Conservation (phyloP, 1,140 invertebrate species). For the Aricia agestis region DNA sequence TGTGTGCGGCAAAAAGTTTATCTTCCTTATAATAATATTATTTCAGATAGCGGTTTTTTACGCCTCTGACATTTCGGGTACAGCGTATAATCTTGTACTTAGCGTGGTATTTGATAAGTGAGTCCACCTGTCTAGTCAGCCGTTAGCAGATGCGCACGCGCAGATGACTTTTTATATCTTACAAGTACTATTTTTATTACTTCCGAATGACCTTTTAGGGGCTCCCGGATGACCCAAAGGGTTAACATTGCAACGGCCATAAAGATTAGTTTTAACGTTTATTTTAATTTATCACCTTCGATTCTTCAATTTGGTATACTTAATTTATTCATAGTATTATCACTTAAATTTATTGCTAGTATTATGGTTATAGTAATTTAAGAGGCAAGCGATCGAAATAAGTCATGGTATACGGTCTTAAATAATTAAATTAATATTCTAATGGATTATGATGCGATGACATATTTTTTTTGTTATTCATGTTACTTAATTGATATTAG, state of each 20-base stretch:
- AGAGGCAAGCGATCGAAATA: not conserved
- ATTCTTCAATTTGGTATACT: not conserved
- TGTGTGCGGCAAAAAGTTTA: too few species aligned
- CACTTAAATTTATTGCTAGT: not conserved
- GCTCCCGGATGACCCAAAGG: not conserved
- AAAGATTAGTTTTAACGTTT: not conserved
- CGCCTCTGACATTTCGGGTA: not conserved
- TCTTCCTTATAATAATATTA: not conserved
- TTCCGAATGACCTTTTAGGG: constrained; percentile 11
- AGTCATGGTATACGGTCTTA: not conserved
- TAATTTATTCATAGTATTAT: not conserved
- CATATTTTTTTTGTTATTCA: too few species aligned
- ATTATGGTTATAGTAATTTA: not conserved
- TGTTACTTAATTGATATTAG: too few species aligned
- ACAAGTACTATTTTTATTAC: constrained; percentile 8
- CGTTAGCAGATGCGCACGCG: constrained; percentile 12
- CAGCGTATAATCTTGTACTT: not conserved
- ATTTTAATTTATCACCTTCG: not conserved
- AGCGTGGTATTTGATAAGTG: not conserved
- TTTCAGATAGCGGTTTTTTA: not conserved
- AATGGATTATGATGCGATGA: not conserved
- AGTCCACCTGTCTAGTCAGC: not conserved
- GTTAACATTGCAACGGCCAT: constrained; percentile 7
- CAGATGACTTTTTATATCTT: constrained; percentile 2
- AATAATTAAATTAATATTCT: not conserved